phyloP scores from a whole-genome alignment of 2,888 invertebrate genomes.

The Polyommatus iphigenia region DNA sequence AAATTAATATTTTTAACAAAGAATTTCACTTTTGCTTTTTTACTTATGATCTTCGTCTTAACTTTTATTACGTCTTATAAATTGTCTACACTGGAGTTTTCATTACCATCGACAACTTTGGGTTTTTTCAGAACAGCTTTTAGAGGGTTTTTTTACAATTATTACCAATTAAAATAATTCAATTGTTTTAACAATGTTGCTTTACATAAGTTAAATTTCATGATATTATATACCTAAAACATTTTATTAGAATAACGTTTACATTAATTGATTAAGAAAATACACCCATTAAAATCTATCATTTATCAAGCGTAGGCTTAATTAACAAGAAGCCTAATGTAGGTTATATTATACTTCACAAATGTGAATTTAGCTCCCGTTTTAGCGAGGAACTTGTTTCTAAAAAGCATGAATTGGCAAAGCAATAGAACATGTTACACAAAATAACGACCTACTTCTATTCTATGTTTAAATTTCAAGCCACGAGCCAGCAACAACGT shows the following conservation, averaged over 20 bases:
- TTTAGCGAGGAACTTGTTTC: background rate
- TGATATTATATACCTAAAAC: background rate
- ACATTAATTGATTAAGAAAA: too few species aligned
- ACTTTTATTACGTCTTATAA: constrained; percentile 15
- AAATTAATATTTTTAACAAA: constrained; percentile 7
- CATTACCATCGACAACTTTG: background rate
- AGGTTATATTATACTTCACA: background rate
- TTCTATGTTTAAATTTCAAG: constrained; percentile 1
- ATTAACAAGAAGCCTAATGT: background rate
- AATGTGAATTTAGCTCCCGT: background rate
- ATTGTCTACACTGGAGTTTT: constrained; percentile 7
- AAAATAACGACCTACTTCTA: constrained; percentile 17
- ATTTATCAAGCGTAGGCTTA: background rate
- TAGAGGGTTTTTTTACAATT: background rate
- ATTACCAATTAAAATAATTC: background rate
- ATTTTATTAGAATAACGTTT: background rate
- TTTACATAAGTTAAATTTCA: background rate
- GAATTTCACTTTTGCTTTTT: constrained; percentile 5
- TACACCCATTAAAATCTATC: background rate
- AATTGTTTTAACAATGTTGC: background rate
- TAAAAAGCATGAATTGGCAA: background rate
- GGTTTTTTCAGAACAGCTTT: background rate
- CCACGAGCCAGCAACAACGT: constrained; percentile 17
- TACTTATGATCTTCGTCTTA: background rate
- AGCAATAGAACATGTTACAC: constrained; percentile 1